Percentiles rank a stretch among this genome's conserved stretches.
These are phyloP conservation scores for Meriones psammophilus DNA, from an alignment of 2,797 vertebrate genomes.

Conservation along the genomic window DNA sequence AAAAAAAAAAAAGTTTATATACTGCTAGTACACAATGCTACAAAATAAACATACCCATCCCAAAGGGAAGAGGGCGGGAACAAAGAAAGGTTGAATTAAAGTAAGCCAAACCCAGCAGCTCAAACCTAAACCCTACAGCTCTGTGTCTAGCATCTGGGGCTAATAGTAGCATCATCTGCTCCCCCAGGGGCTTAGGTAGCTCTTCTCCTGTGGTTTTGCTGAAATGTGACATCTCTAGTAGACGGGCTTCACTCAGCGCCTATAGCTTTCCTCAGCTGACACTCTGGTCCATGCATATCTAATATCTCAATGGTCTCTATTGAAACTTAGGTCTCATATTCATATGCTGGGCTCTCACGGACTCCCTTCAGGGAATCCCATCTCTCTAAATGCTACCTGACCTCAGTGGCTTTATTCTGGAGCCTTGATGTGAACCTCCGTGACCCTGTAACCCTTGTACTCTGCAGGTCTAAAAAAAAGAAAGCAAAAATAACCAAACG, in stretches of 20 bases:
- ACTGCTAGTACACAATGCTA: not conserved
- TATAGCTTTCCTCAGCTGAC: not conserved
- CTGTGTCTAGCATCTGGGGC: not conserved
- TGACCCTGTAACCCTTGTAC: not conserved
- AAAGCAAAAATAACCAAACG: too few relatives aligned
- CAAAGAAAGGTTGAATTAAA: not conserved
- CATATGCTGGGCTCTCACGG: not conserved
- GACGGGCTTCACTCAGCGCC: not conserved
- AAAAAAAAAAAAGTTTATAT: not conserved
- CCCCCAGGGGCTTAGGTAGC: too few relatives aligned
- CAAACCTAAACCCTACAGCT: not conserved
- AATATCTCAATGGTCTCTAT: not conserved
- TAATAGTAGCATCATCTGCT: not conserved
- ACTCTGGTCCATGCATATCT: not conserved
- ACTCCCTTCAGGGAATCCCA: not conserved
- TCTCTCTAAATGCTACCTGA: not conserved
- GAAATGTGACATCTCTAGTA: not conserved
- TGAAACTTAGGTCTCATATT: not conserved
- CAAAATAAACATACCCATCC: not conserved
- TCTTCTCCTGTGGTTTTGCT: not conserved
- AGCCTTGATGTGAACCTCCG: not conserved
- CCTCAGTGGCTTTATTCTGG: not conserved
- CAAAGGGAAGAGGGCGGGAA: not conserved
- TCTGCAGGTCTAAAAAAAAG: not conserved
- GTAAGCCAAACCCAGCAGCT: not conserved